Evolutionary conservation across 2,888 invertebrate species (phyloP).

Genomic region (Eilema sororculum): DNA sequence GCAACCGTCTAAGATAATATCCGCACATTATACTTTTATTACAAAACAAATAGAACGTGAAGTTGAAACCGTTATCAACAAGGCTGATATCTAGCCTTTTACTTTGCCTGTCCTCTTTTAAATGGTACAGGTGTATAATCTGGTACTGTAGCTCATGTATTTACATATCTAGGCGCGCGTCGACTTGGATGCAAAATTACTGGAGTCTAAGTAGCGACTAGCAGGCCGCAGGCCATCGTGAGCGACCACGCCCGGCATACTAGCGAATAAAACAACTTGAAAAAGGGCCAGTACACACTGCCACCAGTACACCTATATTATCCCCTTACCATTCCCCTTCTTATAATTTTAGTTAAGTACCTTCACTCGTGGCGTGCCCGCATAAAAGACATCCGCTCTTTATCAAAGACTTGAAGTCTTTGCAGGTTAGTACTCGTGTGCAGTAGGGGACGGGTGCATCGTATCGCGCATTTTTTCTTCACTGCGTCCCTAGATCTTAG

Average conservation of each 20-base stretch:
- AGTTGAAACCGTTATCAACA: conserved; percentile 8
- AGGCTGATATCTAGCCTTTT: conserved; percentile 6
- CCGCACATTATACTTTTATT: neutral
- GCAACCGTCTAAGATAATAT: neutral
- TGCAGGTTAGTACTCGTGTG: neutral
- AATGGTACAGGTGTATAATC: conserved; percentile 47
- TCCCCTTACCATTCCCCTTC: too few relatives aligned
- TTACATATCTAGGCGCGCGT: conserved; percentile 40
- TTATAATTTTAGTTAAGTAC: too few relatives aligned
- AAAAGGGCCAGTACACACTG: conserved; percentile 37
- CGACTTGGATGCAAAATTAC: conserved; percentile 51
- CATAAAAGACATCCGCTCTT: neutral
- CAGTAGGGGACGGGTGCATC: neutral
- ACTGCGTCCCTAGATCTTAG: too few relatives aligned
- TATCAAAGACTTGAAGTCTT: neutral
- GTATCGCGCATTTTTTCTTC: neutral
- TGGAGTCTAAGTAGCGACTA: conserved; percentile 61
- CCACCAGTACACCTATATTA: neutral
- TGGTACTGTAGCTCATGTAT: conserved; percentile 29
- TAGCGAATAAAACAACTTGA: conserved; percentile 54
- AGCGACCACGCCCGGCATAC: conserved; percentile 67
- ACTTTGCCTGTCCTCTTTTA: conserved; percentile 34
- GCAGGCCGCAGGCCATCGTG: conserved; percentile 70
- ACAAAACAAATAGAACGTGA: neutral
- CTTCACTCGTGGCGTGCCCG: too few relatives aligned